Base-by-base conservation (phyloP, 23 tunicate species). In the Oikopleura dioica region DNA sequence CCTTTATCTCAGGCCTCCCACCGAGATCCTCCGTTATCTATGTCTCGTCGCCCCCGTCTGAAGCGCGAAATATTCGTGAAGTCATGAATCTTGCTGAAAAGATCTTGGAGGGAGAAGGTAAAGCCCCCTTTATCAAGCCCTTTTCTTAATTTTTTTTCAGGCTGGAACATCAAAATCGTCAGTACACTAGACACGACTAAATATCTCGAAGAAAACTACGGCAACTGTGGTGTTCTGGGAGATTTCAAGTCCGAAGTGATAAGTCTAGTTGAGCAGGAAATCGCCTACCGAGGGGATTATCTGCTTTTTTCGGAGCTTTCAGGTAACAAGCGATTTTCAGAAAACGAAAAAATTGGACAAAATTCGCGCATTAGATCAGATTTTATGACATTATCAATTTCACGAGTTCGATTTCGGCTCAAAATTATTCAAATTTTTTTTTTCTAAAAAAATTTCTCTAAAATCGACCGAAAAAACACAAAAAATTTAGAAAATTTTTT, bases 91-190 rank as follows among this genome's bases (percentile, higher is more conserved):
- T 63, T 23, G 72, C 72, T 23, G 30, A 31, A 23, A 63, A 23
- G 72, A 63, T 63, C 33, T 28, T 63, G 33, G 72, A 23, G 32
- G 72, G 72, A 24, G 72, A 63, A 28, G 72, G n/a, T n/a, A n/a
- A n/a, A n/a, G n/a, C n/a, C n/a, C n/a, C n/a, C n/a, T n/a, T n/a
- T n/a, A n/a, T n/a, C n/a, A n/a, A n/a, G n/a, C n/a, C n/a, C n/a
- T n/a, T n/a, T n/a, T n/a, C n/a, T n/a, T n/a, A n/a, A n/a, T n/a
- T n/a, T n/a, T n/a, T n/a, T n/a, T n/a, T n/a, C n/a, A n/a, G n/a
- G 72, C 5, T 63, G 72, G 72, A 63, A 4, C 2, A 2, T 63
- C 29, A 31, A 63, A 23, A 63, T 63, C 33, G 72, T 63, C 33
- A 16, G 30, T 63, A 63, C 72, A 24, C 32, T 63, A 24, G 72